Evolutionary conservation across 2,797 vertebrate species (phyloP), one percentile per base, ranked within the genome.

Genomic region (Microctenopoma lineatum): DNA sequence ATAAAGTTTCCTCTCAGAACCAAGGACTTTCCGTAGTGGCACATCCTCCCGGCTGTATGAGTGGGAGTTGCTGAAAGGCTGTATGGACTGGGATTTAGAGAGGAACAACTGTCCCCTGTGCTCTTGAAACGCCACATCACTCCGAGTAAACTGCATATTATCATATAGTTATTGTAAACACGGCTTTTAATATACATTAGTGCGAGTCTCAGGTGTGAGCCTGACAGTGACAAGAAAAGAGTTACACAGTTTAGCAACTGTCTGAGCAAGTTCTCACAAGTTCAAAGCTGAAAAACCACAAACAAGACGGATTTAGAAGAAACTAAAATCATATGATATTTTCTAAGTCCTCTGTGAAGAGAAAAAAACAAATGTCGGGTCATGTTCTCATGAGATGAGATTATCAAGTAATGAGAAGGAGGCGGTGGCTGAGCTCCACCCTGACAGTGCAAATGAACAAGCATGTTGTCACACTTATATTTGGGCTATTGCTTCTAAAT

Each of bases 11-110:
- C 93, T 90, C 83, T 76, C 84, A 72, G 75, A 91, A 79, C 84
- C 92, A 92, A 93, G 87, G 89, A 92, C 92, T 92, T 93, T 90
- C 92, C 89, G 48, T 84, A 76, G 66, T 62, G 85, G 89, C 79
- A 91, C 87, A 92, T 94, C 93, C 93, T 92, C 83, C 75, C 72
- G 63, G 76, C 75, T 57, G 48, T 62, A 66, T 66, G 71, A 85
- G 73, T 74, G 54, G 83, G 81, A 81, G 74, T 84, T 56, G 70
- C 77, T 21, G 66, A 69, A 48, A 54, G 76, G 59, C 59, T 48
- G 71, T 46, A 69, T 14, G 52, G 65, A 65, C 56, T 54, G 72
- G 75, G 77, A 66, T 26, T 51, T 25, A 15, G 59, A 67, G 32
- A 62, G 75, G 60, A 72, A 77, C 65, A 61, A 65, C 51, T 64